These are phyloP conservation scores for Chaunax sp. DNA, from an alignment of 2,797 vertebrate species.

Conservation along the genomic window DNA sequence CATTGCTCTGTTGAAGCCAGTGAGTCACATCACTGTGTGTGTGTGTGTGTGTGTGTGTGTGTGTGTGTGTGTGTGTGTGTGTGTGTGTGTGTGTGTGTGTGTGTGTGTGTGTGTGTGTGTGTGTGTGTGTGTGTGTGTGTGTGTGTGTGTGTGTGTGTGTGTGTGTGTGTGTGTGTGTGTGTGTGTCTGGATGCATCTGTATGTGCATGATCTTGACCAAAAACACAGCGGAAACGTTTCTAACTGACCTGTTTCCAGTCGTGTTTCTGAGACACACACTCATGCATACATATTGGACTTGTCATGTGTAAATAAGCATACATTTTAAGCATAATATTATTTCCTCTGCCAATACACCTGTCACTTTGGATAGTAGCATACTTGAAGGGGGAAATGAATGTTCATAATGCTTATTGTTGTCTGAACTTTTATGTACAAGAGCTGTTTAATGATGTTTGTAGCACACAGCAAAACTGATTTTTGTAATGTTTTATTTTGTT, in stretches of 20 bases:
- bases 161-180: constrained; percentile 8
- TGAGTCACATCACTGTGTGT: constrained; percentile 53
- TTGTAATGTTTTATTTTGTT: constrained; percentile 76
- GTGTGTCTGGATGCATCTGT: no score
- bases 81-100: constrained; percentile 22
- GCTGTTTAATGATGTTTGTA: constrained; percentile 75
- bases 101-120: constrained; percentile 23
- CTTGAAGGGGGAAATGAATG: constrained; percentile 83
- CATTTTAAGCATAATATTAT: constrained; percentile 52
- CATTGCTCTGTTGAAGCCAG: constrained; percentile 41
- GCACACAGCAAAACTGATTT: constrained; percentile 72
- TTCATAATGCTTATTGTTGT: constrained; percentile 66
- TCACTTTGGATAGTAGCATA: constrained; percentile 84
- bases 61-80: constrained; percentile 11
- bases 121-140: constrained; percentile 16
- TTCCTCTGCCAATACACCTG: constrained; percentile 83
- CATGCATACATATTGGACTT: constrained; percentile 58
- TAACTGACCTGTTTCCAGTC: not conserved
- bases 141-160: constrained; percentile 28
- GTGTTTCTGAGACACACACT: constrained; percentile 5
- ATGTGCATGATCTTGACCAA: constrained; percentile 14
- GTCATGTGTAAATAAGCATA: constrained; percentile 74
- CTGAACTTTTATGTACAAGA: constrained; percentile 69
- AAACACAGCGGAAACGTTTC: constrained; percentile 38
- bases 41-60: constrained; percentile 16